phyloP scores from a whole-genome alignment of 2,797 vertebrate genomes.

The Pristis pectinata region DNA sequence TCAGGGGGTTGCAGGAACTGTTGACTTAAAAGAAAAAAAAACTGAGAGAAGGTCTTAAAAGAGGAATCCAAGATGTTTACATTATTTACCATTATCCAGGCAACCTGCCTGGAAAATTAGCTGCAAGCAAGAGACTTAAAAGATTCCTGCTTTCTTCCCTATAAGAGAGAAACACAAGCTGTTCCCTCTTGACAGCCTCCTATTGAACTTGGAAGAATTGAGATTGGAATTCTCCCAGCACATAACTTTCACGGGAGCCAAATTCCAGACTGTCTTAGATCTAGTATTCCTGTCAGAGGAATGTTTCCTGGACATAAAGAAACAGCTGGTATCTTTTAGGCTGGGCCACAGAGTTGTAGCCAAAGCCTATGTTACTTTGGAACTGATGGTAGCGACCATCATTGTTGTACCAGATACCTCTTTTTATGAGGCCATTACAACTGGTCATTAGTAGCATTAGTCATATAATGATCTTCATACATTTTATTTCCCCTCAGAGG shows the following conservation, averaged over 20 bases:
- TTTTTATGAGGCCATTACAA: constrained; percentile 22
- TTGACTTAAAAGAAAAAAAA: not conserved
- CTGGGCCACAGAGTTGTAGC: constrained; percentile 25
- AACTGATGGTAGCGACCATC: constrained; percentile 3
- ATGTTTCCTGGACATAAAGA: constrained; percentile 32
- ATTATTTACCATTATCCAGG: constrained; percentile 33
- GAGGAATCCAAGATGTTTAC: not conserved
- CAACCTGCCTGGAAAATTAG: constrained; percentile 29
- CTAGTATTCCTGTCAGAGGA: constrained; percentile 35
- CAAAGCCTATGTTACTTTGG: constrained; percentile 26
- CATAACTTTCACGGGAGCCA: constrained; percentile 26
- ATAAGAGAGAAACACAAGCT: constrained; percentile 11
- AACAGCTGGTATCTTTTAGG: constrained; percentile 24
- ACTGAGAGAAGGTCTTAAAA: not conserved
- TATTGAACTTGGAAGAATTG: constrained; percentile 32
- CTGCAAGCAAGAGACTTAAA: constrained; percentile 11
- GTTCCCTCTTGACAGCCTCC: constrained; percentile 33
- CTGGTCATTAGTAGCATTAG: not conserved
- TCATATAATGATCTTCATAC: not conserved
- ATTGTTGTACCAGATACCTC: not conserved
- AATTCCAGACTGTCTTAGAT: constrained; percentile 36
- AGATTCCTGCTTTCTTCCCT: not conserved
- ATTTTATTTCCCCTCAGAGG: not conserved
- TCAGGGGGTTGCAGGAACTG: not conserved
- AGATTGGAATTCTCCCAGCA: constrained; percentile 35